Evolutionary conservation across 2,888 invertebrate species (phyloP).

Genomic region (Teinopalpus imperialis): DNA sequence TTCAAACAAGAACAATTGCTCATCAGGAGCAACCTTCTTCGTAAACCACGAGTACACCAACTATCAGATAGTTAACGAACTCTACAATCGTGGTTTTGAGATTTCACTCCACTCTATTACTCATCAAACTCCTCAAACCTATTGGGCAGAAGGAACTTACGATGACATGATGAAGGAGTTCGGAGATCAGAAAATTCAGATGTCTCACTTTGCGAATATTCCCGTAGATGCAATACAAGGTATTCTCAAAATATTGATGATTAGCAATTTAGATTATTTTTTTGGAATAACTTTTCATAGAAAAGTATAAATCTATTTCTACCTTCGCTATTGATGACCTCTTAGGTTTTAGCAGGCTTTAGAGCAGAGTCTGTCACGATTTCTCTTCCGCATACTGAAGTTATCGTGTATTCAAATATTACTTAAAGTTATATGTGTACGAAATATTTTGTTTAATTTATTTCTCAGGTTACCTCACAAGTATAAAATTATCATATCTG

Average conservation of each 20-base stretch:
- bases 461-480: too few species aligned
- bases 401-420: too few species aligned
- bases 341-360: too few species aligned
- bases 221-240: constrained; percentile 59
- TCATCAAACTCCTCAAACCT: constrained; percentile 75
- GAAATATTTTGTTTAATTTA: too few species aligned
- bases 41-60: constrained; percentile 88
- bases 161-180: constrained; percentile 80
- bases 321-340: too few species aligned
- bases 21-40: constrained; percentile 85
- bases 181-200: constrained; percentile 77
- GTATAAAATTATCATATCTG: too few species aligned
- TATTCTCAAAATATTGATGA: constrained; percentile 30
- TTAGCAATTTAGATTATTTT: too few species aligned
- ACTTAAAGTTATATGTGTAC: too few species aligned
- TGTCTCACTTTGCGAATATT: constrained; percentile 78
- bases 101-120: constrained; percentile 87
- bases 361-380: too few species aligned
- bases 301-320: too few species aligned
- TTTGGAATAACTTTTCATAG: too few species aligned
- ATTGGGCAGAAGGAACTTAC: constrained; percentile 79
- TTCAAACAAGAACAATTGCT: constrained; percentile 84
- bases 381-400: too few species aligned
- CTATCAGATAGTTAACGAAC: constrained; percentile 82
- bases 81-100: constrained; percentile 83